phyloP scores from a whole-genome alignment of 2,113 vertebrate genomes.

The Clarias gariepinus region DNA sequence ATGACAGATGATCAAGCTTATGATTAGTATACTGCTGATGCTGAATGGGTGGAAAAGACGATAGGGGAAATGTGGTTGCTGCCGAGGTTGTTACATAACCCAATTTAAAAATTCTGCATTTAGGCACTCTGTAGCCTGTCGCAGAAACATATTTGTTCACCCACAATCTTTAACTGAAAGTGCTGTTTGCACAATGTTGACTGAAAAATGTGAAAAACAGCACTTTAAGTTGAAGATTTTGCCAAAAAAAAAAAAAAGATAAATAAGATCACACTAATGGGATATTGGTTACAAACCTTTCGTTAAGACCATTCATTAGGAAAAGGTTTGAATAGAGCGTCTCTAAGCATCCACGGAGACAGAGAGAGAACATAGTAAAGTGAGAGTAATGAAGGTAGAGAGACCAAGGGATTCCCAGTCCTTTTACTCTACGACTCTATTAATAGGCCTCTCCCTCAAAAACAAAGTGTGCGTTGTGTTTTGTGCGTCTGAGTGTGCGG shows the following conservation, averaged over 20 bases:
- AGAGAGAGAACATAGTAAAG: not conserved
- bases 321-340: not conserved
- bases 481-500: constrained; percentile 51
- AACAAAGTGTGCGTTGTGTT: constrained; percentile 67
- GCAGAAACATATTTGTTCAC: no score
- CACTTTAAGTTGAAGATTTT: not conserved
- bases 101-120: no score
- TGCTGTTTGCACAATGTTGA: no score
- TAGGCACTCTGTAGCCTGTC: no score
- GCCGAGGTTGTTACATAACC: no score
- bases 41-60: no score
- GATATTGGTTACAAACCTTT: not conserved
- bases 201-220: not conserved
- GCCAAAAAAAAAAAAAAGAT: not conserved
- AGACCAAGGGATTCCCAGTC: constrained; percentile 39
- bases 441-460: constrained; percentile 68
- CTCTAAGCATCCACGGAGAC: not conserved
- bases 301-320: not conserved
- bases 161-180: no score
- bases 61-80: no score
- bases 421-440: constrained; percentile 54
- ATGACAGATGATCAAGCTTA: no score
- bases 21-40: no score
- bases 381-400: not conserved
- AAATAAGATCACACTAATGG: not conserved